Evolutionary conservation across 2,113 vertebrate species (phyloP).

Genomic region (Nothocercus julius): DNA sequence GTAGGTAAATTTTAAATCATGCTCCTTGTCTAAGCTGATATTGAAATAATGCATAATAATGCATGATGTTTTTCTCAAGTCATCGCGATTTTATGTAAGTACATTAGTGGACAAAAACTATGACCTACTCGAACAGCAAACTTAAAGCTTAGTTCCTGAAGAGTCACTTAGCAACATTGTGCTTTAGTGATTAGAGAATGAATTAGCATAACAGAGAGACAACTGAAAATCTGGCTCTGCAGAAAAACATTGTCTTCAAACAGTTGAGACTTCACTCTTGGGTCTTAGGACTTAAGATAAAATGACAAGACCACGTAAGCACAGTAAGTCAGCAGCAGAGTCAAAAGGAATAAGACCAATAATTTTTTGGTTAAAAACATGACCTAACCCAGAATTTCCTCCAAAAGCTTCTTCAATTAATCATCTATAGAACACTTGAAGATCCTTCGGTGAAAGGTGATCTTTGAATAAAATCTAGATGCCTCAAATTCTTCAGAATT

Average conservation of each 20-base stretch:
- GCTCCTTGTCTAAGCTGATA: neutral
- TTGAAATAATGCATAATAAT: neutral
- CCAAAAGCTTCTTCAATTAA: neutral
- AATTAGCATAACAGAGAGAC: neutral
- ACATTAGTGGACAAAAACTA: neutral
- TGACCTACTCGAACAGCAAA: neutral
- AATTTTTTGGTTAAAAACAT: neutral
- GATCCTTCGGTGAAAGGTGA: neutral
- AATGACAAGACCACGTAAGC: neutral
- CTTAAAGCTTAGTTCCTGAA: neutral
- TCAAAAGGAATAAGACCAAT: neutral
- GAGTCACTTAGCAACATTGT: neutral
- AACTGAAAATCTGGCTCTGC: neutral
- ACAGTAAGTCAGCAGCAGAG: neutral
- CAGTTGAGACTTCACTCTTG: neutral
- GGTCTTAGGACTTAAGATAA: neutral
- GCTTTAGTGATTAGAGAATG: neutral
- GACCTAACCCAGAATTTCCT: neutral
- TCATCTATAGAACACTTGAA: neutral
- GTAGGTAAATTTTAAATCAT: conserved; percentile 29
- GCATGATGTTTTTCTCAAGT: conserved; percentile 20
- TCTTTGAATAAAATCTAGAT: neutral
- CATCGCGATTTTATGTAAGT: neutral
- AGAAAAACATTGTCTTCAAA: neutral
- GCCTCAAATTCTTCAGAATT: neutral